Evolutionary conservation across 2,888 invertebrate genomes (phyloP).

Genomic region (Chrysopilus asiliformis): DNA sequence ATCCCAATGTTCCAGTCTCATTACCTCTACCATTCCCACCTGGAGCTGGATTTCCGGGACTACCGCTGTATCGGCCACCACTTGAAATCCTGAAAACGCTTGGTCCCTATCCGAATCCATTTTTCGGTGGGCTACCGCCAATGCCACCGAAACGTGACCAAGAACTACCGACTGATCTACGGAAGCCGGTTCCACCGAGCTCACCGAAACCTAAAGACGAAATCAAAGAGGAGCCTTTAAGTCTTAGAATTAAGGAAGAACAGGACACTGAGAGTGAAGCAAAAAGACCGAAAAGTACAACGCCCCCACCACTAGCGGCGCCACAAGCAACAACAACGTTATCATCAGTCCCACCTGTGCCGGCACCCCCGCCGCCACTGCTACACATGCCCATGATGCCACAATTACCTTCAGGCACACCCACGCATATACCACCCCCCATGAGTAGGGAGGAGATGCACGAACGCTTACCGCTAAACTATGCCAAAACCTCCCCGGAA

Average conservation of each 20-base stretch:
- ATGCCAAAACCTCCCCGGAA: constrained; percentile 29
- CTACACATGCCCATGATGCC: constrained; percentile 29
- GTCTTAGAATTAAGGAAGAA: constrained; percentile 28
- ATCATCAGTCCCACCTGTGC: constrained; percentile 30
- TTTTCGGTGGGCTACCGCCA: constrained; percentile 25
- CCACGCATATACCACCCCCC: constrained; percentile 29
- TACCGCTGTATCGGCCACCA: constrained; percentile 32
- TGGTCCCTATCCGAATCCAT: constrained; percentile 26
- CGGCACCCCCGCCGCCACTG: constrained; percentile 37
- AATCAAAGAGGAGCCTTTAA: constrained; percentile 24
- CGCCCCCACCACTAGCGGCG: constrained; percentile 25
- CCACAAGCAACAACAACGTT: constrained; percentile 39
- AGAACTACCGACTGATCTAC: constrained; percentile 32
- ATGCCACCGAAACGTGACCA: constrained; percentile 21
- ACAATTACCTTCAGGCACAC: constrained; percentile 29
- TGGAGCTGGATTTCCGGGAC: constrained; percentile 23
- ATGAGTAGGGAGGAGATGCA: constrained; percentile 27
- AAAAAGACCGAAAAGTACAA: constrained; percentile 15
- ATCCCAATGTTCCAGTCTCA: constrained; percentile 22
- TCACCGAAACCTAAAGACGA: constrained; percentile 18
- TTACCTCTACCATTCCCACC: constrained; percentile 24
- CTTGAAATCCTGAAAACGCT: constrained; percentile 32
- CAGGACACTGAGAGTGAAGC: constrained; percentile 10
- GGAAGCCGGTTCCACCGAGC: constrained; percentile 25
- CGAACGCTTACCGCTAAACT: constrained; percentile 24